These are phyloP conservation scores for Drosophila mimica DNA, from an alignment of 2,888 invertebrate species.

Conservation along the genomic window DNA sequence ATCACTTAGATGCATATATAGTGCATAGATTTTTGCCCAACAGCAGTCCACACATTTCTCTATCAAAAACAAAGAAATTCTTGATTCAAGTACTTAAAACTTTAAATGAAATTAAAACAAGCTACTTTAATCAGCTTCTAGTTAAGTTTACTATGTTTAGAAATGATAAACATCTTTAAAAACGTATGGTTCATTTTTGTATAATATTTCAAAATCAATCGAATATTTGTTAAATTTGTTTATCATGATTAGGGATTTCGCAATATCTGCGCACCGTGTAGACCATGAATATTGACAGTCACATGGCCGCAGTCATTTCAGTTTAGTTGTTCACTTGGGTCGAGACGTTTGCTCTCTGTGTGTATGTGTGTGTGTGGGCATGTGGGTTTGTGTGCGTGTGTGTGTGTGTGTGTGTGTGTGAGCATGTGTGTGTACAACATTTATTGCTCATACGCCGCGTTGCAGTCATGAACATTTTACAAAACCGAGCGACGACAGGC, in stretches of 20 bases:
- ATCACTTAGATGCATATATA: neutral
- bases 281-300: constrained; percentile 18
- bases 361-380: constrained; percentile 1
- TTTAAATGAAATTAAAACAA: neutral
- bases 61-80: neutral
- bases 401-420: constrained; percentile 13
- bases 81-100: neutral
- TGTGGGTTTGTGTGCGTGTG: neutral
- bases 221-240: neutral
- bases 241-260: constrained; percentile 12
- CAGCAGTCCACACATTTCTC: neutral
- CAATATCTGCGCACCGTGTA: constrained; percentile 17
- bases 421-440: constrained; percentile 45
- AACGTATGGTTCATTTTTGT: neutral
- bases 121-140: neutral
- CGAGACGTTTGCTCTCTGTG: constrained; percentile 24
- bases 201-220: neutral
- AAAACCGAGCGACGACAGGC: constrained; percentile 69
- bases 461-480: constrained; percentile 70
- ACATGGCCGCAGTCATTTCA: constrained; percentile 35
- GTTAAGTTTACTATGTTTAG: neutral
- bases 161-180: neutral
- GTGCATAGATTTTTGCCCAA: neutral
- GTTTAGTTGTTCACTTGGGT: constrained; percentile 53
- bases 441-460: constrained; percentile 72